Evolutionary conservation across 2,888 invertebrate genomes (phyloP), one percentile per base, ranked within the genome.

Genomic region (Pycnomerus fuliginosus): DNA sequence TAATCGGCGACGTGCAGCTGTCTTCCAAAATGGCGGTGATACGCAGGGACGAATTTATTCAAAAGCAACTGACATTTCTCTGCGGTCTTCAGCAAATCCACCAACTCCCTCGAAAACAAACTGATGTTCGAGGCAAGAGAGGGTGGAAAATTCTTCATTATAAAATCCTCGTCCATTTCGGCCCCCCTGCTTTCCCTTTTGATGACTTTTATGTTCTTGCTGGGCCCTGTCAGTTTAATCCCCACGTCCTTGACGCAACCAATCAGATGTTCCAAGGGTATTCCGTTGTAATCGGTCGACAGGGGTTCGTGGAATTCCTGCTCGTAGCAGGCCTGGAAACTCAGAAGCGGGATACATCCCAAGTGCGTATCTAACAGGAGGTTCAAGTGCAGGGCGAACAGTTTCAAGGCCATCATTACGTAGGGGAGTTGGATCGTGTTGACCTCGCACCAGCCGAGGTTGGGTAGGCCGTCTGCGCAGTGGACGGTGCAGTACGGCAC

Each of bases 1-100:
- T 95, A 97, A 74, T 95, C 93, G 3, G 95, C 91, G 1, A 97
- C 94, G 36, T 94, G 83, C 68, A 95, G 95, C 70, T 97, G 96
- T 17, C 92, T 81, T 0, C 95, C 94, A 70, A 95, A 97, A 71
- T 95, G 95, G 72, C 94, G 94, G 69, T 97, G 96, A 74, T 96
- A 97, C 1, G 92, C 87, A 1, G 96, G 96, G 60, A 96, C 94
- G 54, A 96, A 89, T 62, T 91, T 89, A 70, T 76, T 83, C 68
- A 90, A 85, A 2, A 86, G 82, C 72, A 97, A 82, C 41, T 87
- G 85, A 62, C 91, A 89, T 52, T 85, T 82, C 0, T 90, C 86
- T 13, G 85, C 84, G 33, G 85, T 87, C 61, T 88, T 87, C 44
- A 94, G 74, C 43, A 94, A 72, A 67, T 94, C 94, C 1, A 90